These are phyloP conservation scores for Salvelinus alpinus DNA, from an alignment of 2,113 vertebrate genomes.

Conservation along the genomic window DNA sequence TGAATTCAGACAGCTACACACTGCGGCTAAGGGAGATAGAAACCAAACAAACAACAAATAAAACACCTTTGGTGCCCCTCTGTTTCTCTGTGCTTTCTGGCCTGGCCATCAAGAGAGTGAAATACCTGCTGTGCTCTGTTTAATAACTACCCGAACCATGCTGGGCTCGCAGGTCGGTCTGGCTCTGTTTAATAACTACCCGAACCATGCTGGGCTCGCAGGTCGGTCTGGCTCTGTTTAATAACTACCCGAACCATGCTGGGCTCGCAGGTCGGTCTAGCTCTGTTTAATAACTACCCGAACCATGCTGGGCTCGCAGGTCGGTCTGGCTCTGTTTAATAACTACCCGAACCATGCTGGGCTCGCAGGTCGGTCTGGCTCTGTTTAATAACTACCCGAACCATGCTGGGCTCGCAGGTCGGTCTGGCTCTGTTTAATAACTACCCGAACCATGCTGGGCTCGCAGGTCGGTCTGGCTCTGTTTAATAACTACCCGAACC, in stretches of 20 bases:
- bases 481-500: too few species aligned
- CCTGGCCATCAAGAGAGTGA: neutral
- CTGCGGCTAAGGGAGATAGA: too few species aligned
- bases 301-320: too few species aligned
- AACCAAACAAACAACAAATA: neutral
- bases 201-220: too few species aligned
- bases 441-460: slow-evolving; percentile 7
- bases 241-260: neutral
- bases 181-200: too few species aligned
- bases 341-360: slow-evolving; percentile 1
- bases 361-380: neutral
- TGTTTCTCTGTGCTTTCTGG: neutral
- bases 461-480: neutral
- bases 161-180: slow-evolving; percentile 8
- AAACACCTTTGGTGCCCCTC: neutral
- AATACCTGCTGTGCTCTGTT: neutral
- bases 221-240: neutral
- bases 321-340: too few species aligned
- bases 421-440: too few species aligned
- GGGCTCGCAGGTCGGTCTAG: slow-evolving; percentile 5
- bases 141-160: neutral
- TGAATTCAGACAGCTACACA: neutral
- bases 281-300: too few species aligned
- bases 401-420: too few species aligned
- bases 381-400: too few species aligned